Base-by-base conservation (phyloP, 2,888 invertebrate species). In the Colletes collaris region DNA sequence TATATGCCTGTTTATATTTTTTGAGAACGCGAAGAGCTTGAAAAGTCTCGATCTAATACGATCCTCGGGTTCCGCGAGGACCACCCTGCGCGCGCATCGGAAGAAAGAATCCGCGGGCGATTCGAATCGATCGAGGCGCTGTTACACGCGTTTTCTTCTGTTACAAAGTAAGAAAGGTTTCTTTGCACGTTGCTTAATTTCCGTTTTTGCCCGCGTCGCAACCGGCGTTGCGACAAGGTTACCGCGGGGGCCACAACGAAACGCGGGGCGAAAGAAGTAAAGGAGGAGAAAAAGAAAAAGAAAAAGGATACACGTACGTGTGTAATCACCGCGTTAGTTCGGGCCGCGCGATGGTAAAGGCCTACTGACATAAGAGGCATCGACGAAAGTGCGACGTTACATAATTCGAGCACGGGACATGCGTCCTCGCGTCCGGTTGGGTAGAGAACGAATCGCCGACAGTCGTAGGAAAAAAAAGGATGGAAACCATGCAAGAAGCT, bases 321-420 rank as follows among this genome's bases (percentile, higher is more conserved):
- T 49, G 69, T 56, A 72, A 76, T 76, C 56, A 72, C 50, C 44
- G 62, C 63, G 69, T 66, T 53, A 50, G 67, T 35, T 44, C 60
- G 40, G 44, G 56, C 68, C 59, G 62, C 16, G 37, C 52, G 70
- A 66, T 59, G 71, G 65, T 60, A 63, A 56, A 75, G 53, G 74
- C 71, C 27, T 64, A 80, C 73, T 44, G 83, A 81, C 85, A 88
- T 85, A 86, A 88, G 89, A 87, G 89, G 86, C 88, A 88, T 88
- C 90, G 84, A 90, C 89, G 90, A 91, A 91, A 91, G 89, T 89
- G 85, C 81, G 82, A 64, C 77, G 87, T 91, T 91, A 90, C 87
- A 80, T 90, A 89, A 90, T 88, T 88, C 88, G 86, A 83, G 87
- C 88, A 87, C 87, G 89, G 88, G 88, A 89, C 86, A 83, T 85